Evolutionary conservation across 2,888 invertebrate genomes (phyloP), one percentile per base, ranked within the genome.

Genomic region (Coremacera marginata): DNA sequence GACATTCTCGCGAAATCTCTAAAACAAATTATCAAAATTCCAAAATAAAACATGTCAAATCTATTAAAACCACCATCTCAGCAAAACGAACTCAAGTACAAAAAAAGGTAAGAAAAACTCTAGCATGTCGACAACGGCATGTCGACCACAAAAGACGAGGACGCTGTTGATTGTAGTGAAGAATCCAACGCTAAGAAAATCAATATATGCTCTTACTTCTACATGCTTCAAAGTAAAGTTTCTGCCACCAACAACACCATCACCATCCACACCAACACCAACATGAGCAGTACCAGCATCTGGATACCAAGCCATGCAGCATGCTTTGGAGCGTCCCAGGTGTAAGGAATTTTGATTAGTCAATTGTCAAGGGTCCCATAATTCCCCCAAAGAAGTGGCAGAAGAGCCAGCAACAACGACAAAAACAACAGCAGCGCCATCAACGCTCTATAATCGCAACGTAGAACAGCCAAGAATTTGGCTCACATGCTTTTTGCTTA

Each of bases 271-370:
- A 49, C 44, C 49, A 49, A 19, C 49, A 27, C 16, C 25, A 19
- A 4, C 51, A 68, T 8, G 25, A 49, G 22, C 60, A 60, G 34
- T 7, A n/a, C 34, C 27, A 34, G n/a, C 63, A 27, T 34, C 63
- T 31, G 16, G 37, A 67, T 67, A 34, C 14, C 44, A 44, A 11
- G 70, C 55, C 70, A 75, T 25, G 70, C 75, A 37, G 44, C 74
- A 70, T 63, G 63, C 65, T 80, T 76, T n/a, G 27, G 14, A 34
- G 67, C 75, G 83, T 86, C 89, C 89, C 88, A 86, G 86, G 85
- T 87, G 89, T 85, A 85, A 85, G 86, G 86, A 88, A 88, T 89
- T 89, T 89, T 89, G 89, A 89, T 89, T 89, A 89, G 89, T 89
- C 87, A 84, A 87, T 83, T 85, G 89, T 87, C 89, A 80, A 79